These are phyloP conservation scores for Coreoperca whiteheadi DNA, from an alignment of 2,113 vertebrate genomes.

Conservation along the genomic window DNA sequence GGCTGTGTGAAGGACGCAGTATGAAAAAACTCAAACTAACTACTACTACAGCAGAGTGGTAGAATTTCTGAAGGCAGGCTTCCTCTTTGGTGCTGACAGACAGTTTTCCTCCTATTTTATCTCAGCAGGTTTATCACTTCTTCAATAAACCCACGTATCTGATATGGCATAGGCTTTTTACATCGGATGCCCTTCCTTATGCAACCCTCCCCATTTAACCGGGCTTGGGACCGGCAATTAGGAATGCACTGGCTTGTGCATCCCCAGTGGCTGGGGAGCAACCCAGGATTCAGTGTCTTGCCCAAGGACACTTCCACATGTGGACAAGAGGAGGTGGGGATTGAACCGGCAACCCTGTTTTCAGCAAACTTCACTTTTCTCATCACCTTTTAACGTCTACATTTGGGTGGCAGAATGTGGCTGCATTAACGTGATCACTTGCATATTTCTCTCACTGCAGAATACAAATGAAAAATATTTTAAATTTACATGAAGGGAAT, in stretches of 20 bases:
- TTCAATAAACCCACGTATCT: no score
- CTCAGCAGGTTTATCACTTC: background rate
- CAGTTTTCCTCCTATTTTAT: constrained; percentile 1
- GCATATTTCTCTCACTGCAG: background rate
- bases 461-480: background rate
- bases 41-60: background rate
- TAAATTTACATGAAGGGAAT: background rate
- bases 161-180: no score
- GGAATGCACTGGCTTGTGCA: no score
- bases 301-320: no score
- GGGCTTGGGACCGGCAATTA: no score
- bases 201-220: no score
- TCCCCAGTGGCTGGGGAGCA: no score
- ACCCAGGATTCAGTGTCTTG: no score
- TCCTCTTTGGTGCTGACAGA: constrained; percentile 8
- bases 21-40: background rate
- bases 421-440: background rate
- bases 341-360: no score
- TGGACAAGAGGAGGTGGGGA: no score
- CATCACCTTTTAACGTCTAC: background rate
- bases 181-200: no score
- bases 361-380: background rate
- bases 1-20: background rate
- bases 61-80: background rate
- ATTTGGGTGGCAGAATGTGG: no score